These are phyloP conservation scores for Staurois parvus DNA, from an alignment of 2,797 vertebrate genomes.

Conservation along the genomic window DNA sequence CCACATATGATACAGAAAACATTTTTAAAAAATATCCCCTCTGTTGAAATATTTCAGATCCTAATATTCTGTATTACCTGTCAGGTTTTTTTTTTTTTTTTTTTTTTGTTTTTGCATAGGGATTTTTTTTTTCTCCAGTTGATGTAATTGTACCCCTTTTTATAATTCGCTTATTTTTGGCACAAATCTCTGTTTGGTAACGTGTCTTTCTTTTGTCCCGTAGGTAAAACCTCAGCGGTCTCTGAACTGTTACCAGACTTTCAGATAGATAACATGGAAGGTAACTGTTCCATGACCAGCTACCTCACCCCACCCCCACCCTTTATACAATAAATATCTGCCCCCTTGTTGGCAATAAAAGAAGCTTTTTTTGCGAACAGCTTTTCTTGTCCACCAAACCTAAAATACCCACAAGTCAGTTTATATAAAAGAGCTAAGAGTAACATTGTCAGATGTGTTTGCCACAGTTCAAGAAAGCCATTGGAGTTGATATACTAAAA, in stretches of 20 bases:
- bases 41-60: too few species aligned
- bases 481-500: too few species aligned
- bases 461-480: neutral
- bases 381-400: too few species aligned
- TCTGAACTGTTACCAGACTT: slow-evolving; percentile 92
- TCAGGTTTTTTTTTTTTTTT: too few species aligned
- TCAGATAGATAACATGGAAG: slow-evolving; percentile 95
- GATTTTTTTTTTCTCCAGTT: too few species aligned
- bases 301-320: neutral
- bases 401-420: too few species aligned
- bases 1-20: too few species aligned
- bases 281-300: slow-evolving; percentile 73
- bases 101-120: too few species aligned
- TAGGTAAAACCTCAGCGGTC: slow-evolving; percentile 83
- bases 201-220: slow-evolving; percentile 70
- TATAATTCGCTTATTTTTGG: neutral
- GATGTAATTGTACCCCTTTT: neutral
- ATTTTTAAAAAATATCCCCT: too few species aligned
- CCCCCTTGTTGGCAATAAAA: too few species aligned
- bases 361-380: too few species aligned
- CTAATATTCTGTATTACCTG: too few species aligned
- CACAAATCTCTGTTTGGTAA: slow-evolving; percentile 61
- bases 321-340: neutral
- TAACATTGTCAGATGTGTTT: neutral
- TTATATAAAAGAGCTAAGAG: neutral